phyloP scores from a whole-genome alignment of 2,888 invertebrate species.

The Mesorhabditis belari region DNA sequence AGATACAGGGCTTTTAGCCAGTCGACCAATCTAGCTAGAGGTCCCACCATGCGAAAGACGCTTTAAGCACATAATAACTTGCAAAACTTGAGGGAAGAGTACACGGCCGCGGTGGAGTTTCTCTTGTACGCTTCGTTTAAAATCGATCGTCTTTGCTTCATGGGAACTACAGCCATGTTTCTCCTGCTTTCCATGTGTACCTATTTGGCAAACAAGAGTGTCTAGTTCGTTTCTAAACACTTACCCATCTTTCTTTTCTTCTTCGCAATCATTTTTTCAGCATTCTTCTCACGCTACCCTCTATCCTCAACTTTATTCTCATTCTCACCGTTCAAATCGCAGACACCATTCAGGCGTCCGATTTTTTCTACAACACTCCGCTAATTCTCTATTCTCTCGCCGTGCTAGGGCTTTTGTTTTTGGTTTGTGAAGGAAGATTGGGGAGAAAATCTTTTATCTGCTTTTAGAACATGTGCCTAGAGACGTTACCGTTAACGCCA shows the following conservation, averaged over 20 bases:
- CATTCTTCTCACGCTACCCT: neutral
- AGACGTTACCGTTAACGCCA: neutral
- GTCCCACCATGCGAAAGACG: too few relatives aligned
- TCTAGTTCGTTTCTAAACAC: neutral
- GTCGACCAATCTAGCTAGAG: too few relatives aligned
- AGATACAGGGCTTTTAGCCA: too few relatives aligned
- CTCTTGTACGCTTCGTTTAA: neutral
- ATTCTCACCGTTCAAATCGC: neutral
- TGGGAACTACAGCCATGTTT: neutral
- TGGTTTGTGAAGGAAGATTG: too few relatives aligned
- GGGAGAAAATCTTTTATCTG: neutral
- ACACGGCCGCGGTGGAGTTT: neutral
- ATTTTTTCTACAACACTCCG: neutral
- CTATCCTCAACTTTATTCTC: neutral
- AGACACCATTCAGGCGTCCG: neutral
- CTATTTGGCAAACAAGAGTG: neutral
- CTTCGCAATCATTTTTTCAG: neutral
- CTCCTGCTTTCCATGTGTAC: neutral
- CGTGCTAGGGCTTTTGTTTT: neutral
- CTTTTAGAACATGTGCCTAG: neutral
- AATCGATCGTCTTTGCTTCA: neutral
- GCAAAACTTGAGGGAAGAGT: neutral
- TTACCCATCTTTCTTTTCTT: too few relatives aligned
- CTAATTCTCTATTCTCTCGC: neutral
- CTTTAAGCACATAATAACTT: too few relatives aligned